These are phyloP conservation scores for Gallinago undulata DNA, from an alignment of 2,113 vertebrate species.

Conservation along the genomic window DNA sequence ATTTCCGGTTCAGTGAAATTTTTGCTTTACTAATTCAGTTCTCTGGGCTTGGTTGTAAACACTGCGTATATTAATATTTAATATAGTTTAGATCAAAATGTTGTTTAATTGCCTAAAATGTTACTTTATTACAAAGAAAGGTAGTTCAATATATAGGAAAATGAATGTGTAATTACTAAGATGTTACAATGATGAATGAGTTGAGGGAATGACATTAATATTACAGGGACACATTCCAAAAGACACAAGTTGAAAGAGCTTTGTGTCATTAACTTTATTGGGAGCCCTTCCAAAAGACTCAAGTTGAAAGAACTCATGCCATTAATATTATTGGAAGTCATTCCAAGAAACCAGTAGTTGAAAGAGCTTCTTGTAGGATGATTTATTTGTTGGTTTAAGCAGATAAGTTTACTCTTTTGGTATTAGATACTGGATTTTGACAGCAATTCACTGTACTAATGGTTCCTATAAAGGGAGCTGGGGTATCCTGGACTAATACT, in stretches of 20 bases:
- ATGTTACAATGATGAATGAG: background rate
- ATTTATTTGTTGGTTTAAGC: constrained; percentile 14
- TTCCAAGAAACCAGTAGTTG: background rate
- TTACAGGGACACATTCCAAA: background rate
- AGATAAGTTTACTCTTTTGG: background rate
- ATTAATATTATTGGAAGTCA: background rate
- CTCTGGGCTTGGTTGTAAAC: background rate
- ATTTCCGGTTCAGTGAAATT: background rate
- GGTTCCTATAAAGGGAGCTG: background rate
- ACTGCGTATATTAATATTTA: background rate
- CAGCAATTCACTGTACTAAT: background rate
- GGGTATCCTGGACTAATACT: background rate
- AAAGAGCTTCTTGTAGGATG: background rate
- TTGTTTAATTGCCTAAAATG: constrained; percentile 5
- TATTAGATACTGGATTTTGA: background rate
- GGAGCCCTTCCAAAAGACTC: background rate
- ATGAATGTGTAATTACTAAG: constrained; percentile 13
- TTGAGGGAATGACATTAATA: background rate
- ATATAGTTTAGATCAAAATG: background rate
- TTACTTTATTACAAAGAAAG: background rate
- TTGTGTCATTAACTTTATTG: constrained; percentile 31
- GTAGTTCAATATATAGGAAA: constrained; percentile 42
- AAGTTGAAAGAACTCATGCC: constrained; percentile 36
- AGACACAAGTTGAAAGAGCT: constrained; percentile 31
- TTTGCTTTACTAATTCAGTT: background rate